Base-by-base conservation (phyloP, 2,888 invertebrate species). In the Marronus borbonicus region DNA sequence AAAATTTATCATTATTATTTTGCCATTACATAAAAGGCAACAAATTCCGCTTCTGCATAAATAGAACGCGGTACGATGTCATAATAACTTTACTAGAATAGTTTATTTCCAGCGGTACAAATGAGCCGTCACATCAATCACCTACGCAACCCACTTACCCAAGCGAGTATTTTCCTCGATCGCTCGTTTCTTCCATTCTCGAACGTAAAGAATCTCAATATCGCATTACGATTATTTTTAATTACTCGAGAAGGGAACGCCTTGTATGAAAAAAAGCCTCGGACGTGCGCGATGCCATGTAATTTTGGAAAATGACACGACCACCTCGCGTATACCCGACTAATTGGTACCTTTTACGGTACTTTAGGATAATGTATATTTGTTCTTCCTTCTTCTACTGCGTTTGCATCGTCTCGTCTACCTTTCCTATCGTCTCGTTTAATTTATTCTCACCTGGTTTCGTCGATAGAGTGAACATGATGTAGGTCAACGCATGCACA, bases 141-240 rank as follows among this genome's bases (percentile, higher is more conserved):
- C 39, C 65, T 66, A 62, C 17, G 36, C 65, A 66, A 66, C 65
- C 65, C 65, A 66, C 65, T 66, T 66, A 66, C 65, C 39, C 17
- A 20, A 66, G 20, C 39, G 62, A 66, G 7, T 39, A 66, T 49
- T 44, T 66, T 66, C 65, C 65, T 66, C 39, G 39, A 39, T 66
- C n/a, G 20, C 10, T 20, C 8, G 20, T 20, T 20, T 2, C 8
- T 44, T 66, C 31, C 20, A 12, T 66, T 66, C 65, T 66, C 65
- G 20, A 17, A 66, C 65, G 65, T 44, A 66, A 66, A 17, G 44
- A 66, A 66, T 66, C 17, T 66, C 44, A 66, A 44, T 66, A 66
- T 39, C 20, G 20, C 55, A 55, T 39, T 62, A 31, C 62, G 10
- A 62, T 12, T 28, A 66, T 39, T 66, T 66, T 66, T 66, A 66